Evolutionary conservation across 2,888 invertebrate genomes (phyloP), one percentile per base, ranked within the genome.

Genomic region (Drosophila bunnanda): DNA sequence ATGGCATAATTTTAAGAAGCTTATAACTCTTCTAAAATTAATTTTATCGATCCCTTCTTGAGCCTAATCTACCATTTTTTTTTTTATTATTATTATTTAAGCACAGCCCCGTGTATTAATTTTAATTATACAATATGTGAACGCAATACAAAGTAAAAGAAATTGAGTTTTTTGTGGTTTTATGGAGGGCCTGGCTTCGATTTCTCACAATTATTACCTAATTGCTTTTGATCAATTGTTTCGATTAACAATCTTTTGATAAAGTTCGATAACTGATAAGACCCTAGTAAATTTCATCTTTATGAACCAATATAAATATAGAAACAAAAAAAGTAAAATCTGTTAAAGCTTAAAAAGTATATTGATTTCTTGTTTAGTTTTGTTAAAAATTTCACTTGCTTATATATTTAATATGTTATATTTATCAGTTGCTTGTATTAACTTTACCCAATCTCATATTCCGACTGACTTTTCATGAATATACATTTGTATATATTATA

Each of bases 51-150:
- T 48, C 15, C 15, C n/a, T 2, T 5, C 8, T 30, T 9, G 8
- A 20, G 25, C 8, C 28, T 4, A n/a, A 10, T 15, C n/a, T 25
- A 10, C 8, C 1, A 2, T 0, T 10, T 20, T n/a, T 7, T 39
- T 48, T 48, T 61, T 71, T 70, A 59, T 36, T 54, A 17, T 7
- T 61, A 46, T n/a, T 22, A 55, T 57, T 15, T 66, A 66, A 55
- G 66, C 32, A 25, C 5, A 32, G 32, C 22, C 30, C 44, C 10
- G 25, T 46, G 38, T 69, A 55, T 67, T 67, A 69, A 67, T 67
- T 55, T 39, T 39, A 55, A 48, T 68, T 55, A 44, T 25, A 25
- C 15, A 25, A 25, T 39, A 48, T 69, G 56, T 46, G 38, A 64
- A 68, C 9, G 54, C 39, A 64, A 64, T 64, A 64, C 50, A 50